Base-by-base conservation (phyloP, 2,797 vertebrate genomes). In the Schizopygopsis malacanthus region DNA sequence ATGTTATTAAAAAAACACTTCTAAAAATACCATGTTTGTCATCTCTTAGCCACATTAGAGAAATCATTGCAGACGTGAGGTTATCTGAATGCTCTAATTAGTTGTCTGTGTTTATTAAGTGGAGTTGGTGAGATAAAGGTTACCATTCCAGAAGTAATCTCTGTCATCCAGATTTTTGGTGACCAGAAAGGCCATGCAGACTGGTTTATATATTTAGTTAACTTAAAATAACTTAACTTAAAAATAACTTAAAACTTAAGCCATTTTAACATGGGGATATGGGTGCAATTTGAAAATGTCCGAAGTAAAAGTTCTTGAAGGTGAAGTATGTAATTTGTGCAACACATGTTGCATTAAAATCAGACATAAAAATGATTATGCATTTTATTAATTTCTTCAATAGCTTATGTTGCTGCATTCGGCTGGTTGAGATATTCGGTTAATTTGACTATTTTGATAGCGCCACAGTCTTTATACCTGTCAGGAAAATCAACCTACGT, bases 71-170 rank as follows among this genome's bases (percentile, higher is more conserved):
- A 81, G 75, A 81, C 43, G 11, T 20, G 3, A 41, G 41, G 43
- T 79, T 82, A 85, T 86, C 76, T 61, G 12, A 72, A 85, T 82
- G 75, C 69, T 75, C 63, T 85, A 79, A 79, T 79, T 85, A 72
- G 65, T 56, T 80, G 54, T 39, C 81, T 39, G 69, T 43, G 69
- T 82, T 75, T n/a, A 67, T 82, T 79, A 73, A 59, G 89, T 84
- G 83, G 84, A 91, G 91, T 86, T 82, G 86, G 85, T 63, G 73
- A 91, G 88, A 92, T 92, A 93, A 94, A 93, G 93, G 93, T 94
- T 93, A 93, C 89, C 85, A 0, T 92, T 94, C 90, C 90, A 92
- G 90, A 94, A 94, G 92, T 91, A 92, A 90, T 59, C 47, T 88
- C 88, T 54, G 50, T 86, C 81, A 81, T 86, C 76, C 83, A 88